These are phyloP conservation scores for Oxyura jamaicensis DNA, from an alignment of 2,113 vertebrate genomes.

Conservation along the genomic window DNA sequence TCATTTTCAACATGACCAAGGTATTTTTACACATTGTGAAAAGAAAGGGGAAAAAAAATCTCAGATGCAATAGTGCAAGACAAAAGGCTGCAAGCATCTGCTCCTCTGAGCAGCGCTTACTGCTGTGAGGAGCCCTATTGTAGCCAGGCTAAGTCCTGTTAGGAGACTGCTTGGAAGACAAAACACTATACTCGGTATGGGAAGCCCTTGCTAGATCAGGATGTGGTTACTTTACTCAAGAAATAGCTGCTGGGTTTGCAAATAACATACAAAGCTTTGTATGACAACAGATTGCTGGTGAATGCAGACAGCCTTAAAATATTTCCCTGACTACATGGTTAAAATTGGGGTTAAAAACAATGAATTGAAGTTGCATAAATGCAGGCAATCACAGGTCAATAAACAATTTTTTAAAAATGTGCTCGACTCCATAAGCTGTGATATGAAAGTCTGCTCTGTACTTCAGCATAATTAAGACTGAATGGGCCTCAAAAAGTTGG, in stretches of 20 bases:
- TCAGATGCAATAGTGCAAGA: conserved; percentile 4
- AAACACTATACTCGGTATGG: neutral
- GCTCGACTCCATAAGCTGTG: neutral
- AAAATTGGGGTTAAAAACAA: neutral
- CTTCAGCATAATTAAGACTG: conserved; percentile 14
- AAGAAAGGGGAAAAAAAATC: neutral
- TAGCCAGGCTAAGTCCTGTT: neutral
- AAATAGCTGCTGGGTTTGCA: conserved; percentile 13
- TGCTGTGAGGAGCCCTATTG: neutral
- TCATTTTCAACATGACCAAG: neutral
- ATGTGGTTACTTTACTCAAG: neutral
- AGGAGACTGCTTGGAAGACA: neutral
- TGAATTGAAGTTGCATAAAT: neutral
- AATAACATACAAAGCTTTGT: neutral
- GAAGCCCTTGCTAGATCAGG: neutral
- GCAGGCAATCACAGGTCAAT: neutral
- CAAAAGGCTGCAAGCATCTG: conserved; percentile 26
- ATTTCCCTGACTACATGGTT: neutral
- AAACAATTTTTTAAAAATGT: neutral
- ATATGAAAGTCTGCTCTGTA: neutral
- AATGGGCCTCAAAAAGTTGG: neutral
- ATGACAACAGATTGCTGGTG: neutral
- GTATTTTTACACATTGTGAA: neutral
- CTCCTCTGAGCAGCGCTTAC: neutral
- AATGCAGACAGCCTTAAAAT: neutral